These are phyloP conservation scores for Okapia johnstoni DNA, from an alignment of 2,113 vertebrate species.

Conservation along the genomic window DNA sequence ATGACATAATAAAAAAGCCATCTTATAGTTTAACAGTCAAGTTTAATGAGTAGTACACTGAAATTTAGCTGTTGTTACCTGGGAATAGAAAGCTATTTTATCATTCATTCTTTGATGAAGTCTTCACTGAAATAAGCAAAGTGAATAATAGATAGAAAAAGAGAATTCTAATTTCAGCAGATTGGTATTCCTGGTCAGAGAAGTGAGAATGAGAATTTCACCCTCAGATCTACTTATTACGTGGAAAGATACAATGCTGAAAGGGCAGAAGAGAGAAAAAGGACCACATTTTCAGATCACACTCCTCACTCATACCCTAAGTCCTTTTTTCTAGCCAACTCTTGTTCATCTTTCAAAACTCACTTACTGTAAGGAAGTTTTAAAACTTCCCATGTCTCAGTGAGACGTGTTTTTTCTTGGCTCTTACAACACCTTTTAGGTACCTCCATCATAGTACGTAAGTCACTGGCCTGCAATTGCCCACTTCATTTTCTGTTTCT, in stretches of 20 bases:
- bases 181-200: background rate
- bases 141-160: background rate
- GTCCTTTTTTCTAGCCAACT: background rate
- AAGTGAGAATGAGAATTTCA: background rate
- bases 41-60: constrained; percentile 19
- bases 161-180: background rate
- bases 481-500: background rate
- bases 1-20: background rate
- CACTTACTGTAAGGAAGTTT: background rate
- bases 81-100: background rate
- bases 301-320: background rate
- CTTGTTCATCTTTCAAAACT: background rate
- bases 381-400: background rate
- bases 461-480: background rate
- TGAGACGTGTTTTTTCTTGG: background rate
- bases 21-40: background rate
- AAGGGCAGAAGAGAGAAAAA: background rate
- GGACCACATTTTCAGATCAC: background rate
- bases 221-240: background rate
- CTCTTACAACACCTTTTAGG: background rate
- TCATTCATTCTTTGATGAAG: background rate
- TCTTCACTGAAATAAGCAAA: background rate
- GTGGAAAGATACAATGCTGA: background rate
- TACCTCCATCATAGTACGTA: background rate
- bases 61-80: background rate